A percentile compares a stretch with the other conserved stretches of the same genome.
phyloP scores from a whole-genome alignment of 2,888 invertebrate species.

The Eulithis testata region DNA sequence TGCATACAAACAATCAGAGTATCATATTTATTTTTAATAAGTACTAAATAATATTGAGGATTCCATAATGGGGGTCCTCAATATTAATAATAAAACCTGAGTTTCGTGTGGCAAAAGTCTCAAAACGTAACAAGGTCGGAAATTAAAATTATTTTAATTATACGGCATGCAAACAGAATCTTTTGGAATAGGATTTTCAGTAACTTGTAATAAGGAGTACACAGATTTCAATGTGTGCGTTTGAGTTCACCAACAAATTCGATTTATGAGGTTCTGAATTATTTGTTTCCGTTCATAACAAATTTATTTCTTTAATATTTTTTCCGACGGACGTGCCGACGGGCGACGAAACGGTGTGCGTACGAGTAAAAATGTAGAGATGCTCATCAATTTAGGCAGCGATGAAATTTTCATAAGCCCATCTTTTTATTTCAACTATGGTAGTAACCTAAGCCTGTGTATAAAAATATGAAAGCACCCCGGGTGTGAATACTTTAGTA shows the following conservation, averaged over 20 bases:
- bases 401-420: conserved; percentile 18
- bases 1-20: too few species aligned
- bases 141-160: conserved; percentile 8
- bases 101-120: conserved; percentile 2
- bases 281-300: neutral
- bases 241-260: conserved; percentile 1
- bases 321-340: neutral
- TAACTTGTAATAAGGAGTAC: neutral
- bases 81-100: conserved; percentile 4
- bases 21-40: too few species aligned
- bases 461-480: conserved; percentile 27
- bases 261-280: neutral
- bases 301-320: neutral
- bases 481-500: conserved; percentile 38
- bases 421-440: conserved; percentile 20
- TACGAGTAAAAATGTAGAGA: conserved; percentile 7
- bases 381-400: conserved; percentile 14
- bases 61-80: too few species aligned
- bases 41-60: too few species aligned
- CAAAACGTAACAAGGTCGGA: conserved; percentile 6
- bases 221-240: neutral
- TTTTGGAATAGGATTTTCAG: neutral
- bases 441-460: conserved; percentile 22
- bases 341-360: neutral
- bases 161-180: neutral